These are phyloP conservation scores for Andrena flavipes DNA, from an alignment of 2,888 invertebrate species.

Conservation along the genomic window DNA sequence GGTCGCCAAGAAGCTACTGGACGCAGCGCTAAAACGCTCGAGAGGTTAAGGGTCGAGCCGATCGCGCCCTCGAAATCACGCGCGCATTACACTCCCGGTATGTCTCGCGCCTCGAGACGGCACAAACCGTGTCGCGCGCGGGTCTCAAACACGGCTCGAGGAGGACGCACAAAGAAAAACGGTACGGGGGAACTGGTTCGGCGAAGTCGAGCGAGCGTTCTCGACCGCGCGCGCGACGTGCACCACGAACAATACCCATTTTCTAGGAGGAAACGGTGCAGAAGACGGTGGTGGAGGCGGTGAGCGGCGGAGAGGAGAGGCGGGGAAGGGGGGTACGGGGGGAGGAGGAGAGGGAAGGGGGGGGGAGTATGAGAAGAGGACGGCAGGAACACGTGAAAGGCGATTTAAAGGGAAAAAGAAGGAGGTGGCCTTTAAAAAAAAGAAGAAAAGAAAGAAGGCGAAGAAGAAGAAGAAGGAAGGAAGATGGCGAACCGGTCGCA, in stretches of 20 bases:
- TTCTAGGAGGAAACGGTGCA: constrained; percentile 65
- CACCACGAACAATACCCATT: constrained; percentile 73
- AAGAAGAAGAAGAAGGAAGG: constrained; percentile 40
- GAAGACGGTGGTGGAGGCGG: constrained; percentile 24
- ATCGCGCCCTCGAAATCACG: constrained; percentile 30
- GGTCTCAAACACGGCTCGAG: constrained; percentile 59
- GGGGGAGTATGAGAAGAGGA: constrained; percentile 38
- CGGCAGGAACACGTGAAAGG: constrained; percentile 75
- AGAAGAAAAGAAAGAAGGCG: constrained; percentile 12
- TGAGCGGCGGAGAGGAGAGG: constrained; percentile 21
- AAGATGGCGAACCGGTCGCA: constrained; percentile 75
- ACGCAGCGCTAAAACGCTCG: background rate
- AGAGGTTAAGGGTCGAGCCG: background rate
- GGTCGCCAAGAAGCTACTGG: too few species aligned
- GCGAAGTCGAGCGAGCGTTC: constrained; percentile 65
- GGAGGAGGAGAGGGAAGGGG: constrained; percentile 26
- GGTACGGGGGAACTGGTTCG: constrained; percentile 70
- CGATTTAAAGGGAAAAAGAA: constrained; percentile 71
- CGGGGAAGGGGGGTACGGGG: constrained; percentile 19
- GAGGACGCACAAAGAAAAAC: constrained; percentile 68
- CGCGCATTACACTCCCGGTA: constrained; percentile 23
- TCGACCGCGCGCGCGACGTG: constrained; percentile 55
- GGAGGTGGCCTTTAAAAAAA: constrained; percentile 68
- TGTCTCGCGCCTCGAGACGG: constrained; percentile 47
- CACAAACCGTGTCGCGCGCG: constrained; percentile 35